These are phyloP conservation scores for Ctena decussata DNA, from an alignment of 2,888 invertebrate genomes.

Conservation along the genomic window DNA sequence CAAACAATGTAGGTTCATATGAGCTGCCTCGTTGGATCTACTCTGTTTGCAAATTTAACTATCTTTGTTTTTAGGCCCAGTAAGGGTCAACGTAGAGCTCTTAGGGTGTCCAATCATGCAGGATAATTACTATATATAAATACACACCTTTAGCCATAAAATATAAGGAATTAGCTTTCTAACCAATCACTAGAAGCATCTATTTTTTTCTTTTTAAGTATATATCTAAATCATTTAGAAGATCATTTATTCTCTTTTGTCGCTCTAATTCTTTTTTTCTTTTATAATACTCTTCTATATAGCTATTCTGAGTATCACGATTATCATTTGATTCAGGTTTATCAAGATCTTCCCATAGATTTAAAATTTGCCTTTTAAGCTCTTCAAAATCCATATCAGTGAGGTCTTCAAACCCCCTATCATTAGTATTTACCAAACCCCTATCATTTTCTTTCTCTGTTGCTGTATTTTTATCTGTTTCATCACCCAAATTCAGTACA, in stretches of 20 bases:
- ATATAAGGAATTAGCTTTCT: neutral
- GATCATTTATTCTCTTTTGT: neutral
- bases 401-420: too few relatives aligned
- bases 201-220: slow-evolving; percentile 1
- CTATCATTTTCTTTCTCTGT: too few relatives aligned
- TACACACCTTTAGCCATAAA: too few relatives aligned
- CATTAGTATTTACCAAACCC: neutral
- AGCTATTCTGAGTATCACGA: neutral
- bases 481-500: neutral
- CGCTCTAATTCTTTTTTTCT: neutral
- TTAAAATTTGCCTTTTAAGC: neutral
- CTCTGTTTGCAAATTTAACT: too few relatives aligned
- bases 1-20: too few relatives aligned
- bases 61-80: too few relatives aligned
- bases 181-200: neutral
- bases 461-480: neutral
- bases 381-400: neutral
- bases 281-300: slow-evolving; percentile 1
- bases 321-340: neutral
- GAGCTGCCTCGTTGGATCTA: too few relatives aligned
- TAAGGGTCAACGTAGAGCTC: too few relatives aligned
- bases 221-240: neutral
- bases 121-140: too few relatives aligned
- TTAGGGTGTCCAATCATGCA: too few relatives aligned
- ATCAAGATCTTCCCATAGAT: neutral